Evolutionary conservation across 2,113 vertebrate species (phyloP), one percentile per base, ranked within the genome.

Genomic region (Monopterus albus): DNA sequence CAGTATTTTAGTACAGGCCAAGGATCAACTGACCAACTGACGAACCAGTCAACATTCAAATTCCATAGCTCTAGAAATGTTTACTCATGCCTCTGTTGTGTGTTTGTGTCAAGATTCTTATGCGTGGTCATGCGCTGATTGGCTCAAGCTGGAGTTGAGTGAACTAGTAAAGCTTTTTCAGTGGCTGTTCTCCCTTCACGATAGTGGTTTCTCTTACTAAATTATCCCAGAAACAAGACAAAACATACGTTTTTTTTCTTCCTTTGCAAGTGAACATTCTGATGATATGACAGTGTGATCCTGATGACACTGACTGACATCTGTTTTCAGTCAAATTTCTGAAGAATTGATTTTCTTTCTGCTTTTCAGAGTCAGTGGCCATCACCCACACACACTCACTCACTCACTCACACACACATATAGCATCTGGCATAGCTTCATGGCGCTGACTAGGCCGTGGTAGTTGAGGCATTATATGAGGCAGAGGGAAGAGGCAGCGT

Each of bases 391-490:
- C 26, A 40, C 36, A 51, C 46, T 23, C 23, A 11, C 38, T 40
- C 29, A 10, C 31, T 53, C 23, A 28, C 61, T 50, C 42, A 46
- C 26, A 31, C 25, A 9, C 3, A 28, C 14, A 5, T 10, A 55
- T n/a, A n/a, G n/a, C n/a, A 7, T 42, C 57, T 53, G 23, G 31
- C 33, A 70, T 70, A 55, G 50, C 40, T 64, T 77, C 23, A 40
- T 14, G n/a, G 40, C 11, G 8, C 46, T 70, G 64, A 77, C 81
- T 51, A 62, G 69, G 40, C 62, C 7, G 5, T 31, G 65, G 55
- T 51, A 76, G 63, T 62, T 75, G 68, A 65, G 36, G 78, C 75
- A 49, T 82, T 85, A 60, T 64, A 82, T 12, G 68, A 78, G 68
- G 26, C 25, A 2, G 52, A 15, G 42, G 28, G 42, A 57, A 35